These are phyloP conservation scores for Spisula solida DNA, from an alignment of 2,888 invertebrate genomes.

Conservation along the genomic window DNA sequence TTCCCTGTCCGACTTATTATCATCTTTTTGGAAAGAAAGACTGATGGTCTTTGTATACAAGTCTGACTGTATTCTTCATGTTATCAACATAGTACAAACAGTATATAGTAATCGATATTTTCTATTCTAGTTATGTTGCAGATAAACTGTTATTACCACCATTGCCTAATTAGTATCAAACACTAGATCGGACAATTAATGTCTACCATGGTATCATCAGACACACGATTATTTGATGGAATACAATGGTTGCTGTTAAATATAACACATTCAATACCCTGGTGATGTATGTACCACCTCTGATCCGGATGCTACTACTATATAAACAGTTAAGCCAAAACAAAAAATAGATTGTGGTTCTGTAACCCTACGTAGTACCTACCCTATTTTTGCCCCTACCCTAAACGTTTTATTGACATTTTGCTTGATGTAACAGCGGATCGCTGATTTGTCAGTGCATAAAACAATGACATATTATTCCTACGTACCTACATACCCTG, in stretches of 20 bases:
- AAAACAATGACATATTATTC: too few species aligned
- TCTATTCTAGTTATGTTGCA: slow-evolving; percentile 10
- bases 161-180: not conserved
- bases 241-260: not conserved
- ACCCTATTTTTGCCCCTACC: not conserved
- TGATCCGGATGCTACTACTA: not conserved
- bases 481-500: too few species aligned
- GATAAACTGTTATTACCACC: not conserved
- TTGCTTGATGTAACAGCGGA: too few species aligned
- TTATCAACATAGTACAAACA: not conserved
- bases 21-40: too few species aligned
- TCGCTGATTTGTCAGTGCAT: too few species aligned
- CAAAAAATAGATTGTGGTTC: too few species aligned
- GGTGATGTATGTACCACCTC: not conserved
- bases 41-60: too few species aligned
- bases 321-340: not conserved
- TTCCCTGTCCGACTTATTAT: too few species aligned
- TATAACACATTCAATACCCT: slow-evolving; percentile 22
- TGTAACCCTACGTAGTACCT: too few species aligned
- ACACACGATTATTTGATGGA: not conserved
- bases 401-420: too few species aligned
- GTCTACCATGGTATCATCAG: not conserved
- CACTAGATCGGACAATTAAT: slow-evolving; percentile 3
- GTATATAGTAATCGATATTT: not conserved
- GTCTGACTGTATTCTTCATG: too few species aligned